Evolutionary conservation across 2,797 vertebrate genomes (phyloP), one percentile per base, ranked within the genome.

Genomic region (Crenichthys baileyi): DNA sequence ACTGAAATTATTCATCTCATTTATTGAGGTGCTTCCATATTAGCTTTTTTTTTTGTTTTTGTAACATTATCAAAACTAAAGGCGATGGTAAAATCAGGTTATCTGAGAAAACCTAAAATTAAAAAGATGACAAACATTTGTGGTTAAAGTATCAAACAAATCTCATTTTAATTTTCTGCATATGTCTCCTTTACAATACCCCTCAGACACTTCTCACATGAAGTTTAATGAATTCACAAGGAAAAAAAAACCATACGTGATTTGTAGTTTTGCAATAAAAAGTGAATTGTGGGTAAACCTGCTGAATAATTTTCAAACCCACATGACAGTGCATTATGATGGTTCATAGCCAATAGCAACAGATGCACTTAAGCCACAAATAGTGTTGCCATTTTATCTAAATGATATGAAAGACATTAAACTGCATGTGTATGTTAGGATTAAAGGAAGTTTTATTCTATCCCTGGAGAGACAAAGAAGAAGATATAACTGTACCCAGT

Each of bases 401-500:
- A 48, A 63, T 65, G 31, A 67, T 13, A 76, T 12, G 5, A 63
- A 31, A 2, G 0, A 15, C n/a, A 81, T 73, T 20, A 77, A 88
- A 79, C 18, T 73, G 48, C 78, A 78, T 81, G 77, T 76, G 82
- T 11, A 50, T 26, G 4, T 77, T 16, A 74, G 71, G 26, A 26
- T 20, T n/a, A 61, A 70, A 74, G 18, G 0, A 78, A 56, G 74
- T 15, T 74, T 50, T 63, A 65, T 76, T 72, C 5, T 26, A 78
- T 88, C 86, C 83, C 90, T 90, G 86, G 73, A 80, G 83, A 82
- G 60, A 70, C 22, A 26, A 18, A 60, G 70, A 70, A 46, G 7
- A 80, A 70, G n/a, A 31, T 79, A 44, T 51, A 41, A 58, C 41
- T 67, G 31, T 8, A 2, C 22, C 36, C 31, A 67, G 36, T 24